phyloP scores from a whole-genome alignment of 2,113 vertebrate genomes.

The Pelecanus crispus region DNA sequence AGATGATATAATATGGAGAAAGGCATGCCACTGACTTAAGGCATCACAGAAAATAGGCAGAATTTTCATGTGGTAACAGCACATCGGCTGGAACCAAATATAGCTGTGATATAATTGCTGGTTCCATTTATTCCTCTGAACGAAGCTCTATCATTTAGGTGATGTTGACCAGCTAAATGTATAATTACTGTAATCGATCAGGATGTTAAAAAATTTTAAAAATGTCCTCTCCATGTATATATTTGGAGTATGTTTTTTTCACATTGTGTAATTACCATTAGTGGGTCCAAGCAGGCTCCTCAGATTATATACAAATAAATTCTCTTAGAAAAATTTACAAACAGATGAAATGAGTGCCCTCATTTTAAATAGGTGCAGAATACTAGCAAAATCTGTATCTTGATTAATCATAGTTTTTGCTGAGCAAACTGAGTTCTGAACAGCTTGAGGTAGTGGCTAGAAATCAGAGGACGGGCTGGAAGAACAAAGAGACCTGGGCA shows the following conservation, averaged over 20 bases:
- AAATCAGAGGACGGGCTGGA: neutral
- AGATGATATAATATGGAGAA: neutral
- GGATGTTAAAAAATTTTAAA: neutral
- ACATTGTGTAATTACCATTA: neutral
- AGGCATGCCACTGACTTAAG: neutral
- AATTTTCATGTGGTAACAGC: neutral
- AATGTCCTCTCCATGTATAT: neutral
- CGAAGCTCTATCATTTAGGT: constrained; percentile 8
- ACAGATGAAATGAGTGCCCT: neutral
- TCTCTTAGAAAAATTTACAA: neutral
- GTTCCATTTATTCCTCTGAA: constrained; percentile 34
- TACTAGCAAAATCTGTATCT: neutral
- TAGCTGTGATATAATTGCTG: constrained; percentile 21
- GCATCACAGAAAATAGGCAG: neutral
- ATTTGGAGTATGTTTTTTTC: neutral
- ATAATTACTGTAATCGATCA: constrained; percentile 34
- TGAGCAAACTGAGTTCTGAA: neutral
- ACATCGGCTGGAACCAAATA: neutral
- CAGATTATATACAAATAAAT: neutral
- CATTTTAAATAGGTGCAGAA: neutral
- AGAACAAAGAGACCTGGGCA: neutral
- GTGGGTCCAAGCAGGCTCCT: neutral
- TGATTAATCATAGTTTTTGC: neutral
- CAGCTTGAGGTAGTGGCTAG: neutral
- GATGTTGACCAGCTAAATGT: constrained; percentile 18